These are phyloP conservation scores for Oreocharis arfaki DNA, from an alignment of 2,113 vertebrate species.

Conservation along the genomic window DNA sequence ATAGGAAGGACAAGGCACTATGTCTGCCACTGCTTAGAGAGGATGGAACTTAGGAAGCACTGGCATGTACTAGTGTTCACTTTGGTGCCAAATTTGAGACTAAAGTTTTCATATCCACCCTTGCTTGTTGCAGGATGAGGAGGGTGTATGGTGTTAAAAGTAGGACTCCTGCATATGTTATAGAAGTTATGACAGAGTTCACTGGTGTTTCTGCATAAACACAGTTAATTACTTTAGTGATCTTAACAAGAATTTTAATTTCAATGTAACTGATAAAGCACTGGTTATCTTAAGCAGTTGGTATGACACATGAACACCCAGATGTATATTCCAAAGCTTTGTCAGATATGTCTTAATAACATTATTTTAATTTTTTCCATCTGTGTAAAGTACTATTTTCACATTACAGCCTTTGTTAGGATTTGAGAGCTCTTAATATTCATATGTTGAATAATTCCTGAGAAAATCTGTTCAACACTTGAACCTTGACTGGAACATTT, in stretches of 20 bases:
- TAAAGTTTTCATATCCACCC: background rate
- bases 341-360: background rate
- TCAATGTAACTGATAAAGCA: background rate
- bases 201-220: background rate
- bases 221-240: background rate
- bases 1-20: background rate
- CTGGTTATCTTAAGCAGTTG: background rate
- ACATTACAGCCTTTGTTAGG: slow-evolving; percentile 45
- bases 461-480: slow-evolving; percentile 66
- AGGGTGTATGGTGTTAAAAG: background rate
- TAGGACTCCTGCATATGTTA: background rate
- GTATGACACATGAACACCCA: slow-evolving; percentile 14
- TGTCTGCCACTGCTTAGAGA: background rate
- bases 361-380: slow-evolving; percentile 17
- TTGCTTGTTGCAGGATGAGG: background rate
- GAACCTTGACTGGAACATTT: slow-evolving; percentile 61
- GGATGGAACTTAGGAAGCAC: background rate
- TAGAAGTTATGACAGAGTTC: background rate
- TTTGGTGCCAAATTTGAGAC: background rate
- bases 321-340: slow-evolving; percentile 30
- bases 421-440: slow-evolving; percentile 66
- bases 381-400: slow-evolving; percentile 55
- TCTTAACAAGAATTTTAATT: background rate
- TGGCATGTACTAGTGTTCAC: background rate
- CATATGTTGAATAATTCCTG: slow-evolving; percentile 62